These are phyloP conservation scores for Betta splendens DNA, from an alignment of 2,797 vertebrate species.

Conservation along the genomic window DNA sequence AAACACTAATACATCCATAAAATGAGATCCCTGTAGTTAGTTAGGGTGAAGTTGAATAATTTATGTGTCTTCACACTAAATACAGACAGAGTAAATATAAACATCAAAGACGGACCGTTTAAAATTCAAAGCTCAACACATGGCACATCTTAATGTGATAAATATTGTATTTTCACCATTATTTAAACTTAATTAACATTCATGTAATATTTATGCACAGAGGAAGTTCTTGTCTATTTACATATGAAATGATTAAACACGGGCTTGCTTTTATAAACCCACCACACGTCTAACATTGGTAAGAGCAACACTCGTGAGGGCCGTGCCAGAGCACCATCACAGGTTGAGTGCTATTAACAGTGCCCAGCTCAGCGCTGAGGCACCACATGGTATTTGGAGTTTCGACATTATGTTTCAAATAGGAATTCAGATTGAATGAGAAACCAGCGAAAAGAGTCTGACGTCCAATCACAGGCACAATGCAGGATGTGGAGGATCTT, in stretches of 20 bases:
- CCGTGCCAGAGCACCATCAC: conserved; percentile 28
- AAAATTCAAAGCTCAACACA: conserved; percentile 74
- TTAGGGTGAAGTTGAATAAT: conserved; percentile 81
- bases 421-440: conserved; percentile 4
- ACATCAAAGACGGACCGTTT: conserved; percentile 80
- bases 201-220: conserved; percentile 81
- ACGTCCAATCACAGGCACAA: conserved; percentile 11
- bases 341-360: conserved; percentile 36
- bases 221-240: conserved; percentile 79
- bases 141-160: conserved; percentile 73
- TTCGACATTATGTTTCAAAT: conserved; percentile 37
- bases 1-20: conserved; percentile 81
- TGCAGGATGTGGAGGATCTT: no score
- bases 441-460: conserved; percentile 13
- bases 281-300: conserved; percentile 51
- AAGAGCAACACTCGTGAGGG: no score
- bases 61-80: conserved; percentile 75
- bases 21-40: conserved; percentile 80
- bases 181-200: conserved; percentile 84
- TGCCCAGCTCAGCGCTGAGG: conserved; percentile 15
- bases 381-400: conserved; percentile 26
- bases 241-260: conserved; percentile 77
- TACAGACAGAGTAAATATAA: conserved; percentile 81
- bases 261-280: conserved; percentile 58
- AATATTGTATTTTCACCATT: conserved; percentile 81